Conservation (phyloP, 1,140 invertebrate genomes). For the Drosophila bipectinata region DNA sequence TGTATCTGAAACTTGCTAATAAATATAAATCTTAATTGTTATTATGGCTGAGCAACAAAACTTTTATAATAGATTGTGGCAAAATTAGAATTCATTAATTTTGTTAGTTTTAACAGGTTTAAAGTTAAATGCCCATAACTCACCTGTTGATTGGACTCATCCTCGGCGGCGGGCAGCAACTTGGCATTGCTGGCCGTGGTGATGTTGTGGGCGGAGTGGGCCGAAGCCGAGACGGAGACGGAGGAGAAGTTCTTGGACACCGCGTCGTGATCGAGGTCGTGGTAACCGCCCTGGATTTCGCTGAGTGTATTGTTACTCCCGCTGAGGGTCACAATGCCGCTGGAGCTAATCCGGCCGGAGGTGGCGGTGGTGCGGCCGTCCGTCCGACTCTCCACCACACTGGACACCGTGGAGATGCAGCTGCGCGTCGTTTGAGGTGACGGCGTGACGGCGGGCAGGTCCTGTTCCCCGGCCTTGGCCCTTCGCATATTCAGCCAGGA, state of each 20-base stretch:
- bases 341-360: constrained; percentile 77
- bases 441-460: constrained; percentile 63
- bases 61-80: background rate
- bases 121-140: constrained; percentile 18
- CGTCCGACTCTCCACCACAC: constrained; percentile 68
- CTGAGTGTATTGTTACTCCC: constrained; percentile 79
- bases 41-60: background rate
- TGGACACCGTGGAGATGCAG: constrained; percentile 79
- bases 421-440: constrained; percentile 79
- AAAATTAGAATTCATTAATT: constrained; percentile 8
- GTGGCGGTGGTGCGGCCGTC: constrained; percentile 77
- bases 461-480: constrained; percentile 57
- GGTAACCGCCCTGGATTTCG: constrained; percentile 72
- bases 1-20: constrained; percentile 31
- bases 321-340: constrained; percentile 76
- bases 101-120: background rate
- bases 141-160: constrained; percentile 80
- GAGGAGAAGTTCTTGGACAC: constrained; percentile 67
- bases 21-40: constrained; percentile 25
- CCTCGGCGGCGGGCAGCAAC: constrained; percentile 64
- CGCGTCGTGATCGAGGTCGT: constrained; percentile 59
- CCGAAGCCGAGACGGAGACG: constrained; percentile 49
- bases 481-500: constrained; percentile 81
- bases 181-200: constrained; percentile 81
- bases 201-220: constrained; percentile 66